Conservation (phyloP, 1,140 invertebrate species). For the Doryteuthis pealeii region DNA sequence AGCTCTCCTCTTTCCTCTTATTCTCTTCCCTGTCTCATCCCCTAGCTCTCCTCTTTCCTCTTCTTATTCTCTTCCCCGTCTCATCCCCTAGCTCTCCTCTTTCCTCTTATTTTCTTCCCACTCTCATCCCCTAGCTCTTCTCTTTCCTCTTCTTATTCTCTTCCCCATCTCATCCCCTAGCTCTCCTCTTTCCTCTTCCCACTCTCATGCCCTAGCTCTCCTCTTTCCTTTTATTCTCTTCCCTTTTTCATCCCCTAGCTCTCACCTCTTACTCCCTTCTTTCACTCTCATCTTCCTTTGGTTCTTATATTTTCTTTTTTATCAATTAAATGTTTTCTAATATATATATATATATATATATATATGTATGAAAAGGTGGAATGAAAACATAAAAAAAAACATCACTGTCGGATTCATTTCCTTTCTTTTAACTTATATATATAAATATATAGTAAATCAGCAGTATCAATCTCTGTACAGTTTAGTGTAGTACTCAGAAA, state of each 20-base stretch:
- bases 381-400: no score
- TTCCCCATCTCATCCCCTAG: constrained; percentile 4
- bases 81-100: background rate
- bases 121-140: constrained; percentile 3
- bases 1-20: background rate
- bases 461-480: no score
- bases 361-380: no score
- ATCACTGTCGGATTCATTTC: no score
- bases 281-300: constrained; percentile 7
- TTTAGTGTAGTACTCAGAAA: no score
- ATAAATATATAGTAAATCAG: no score
- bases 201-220: background rate
- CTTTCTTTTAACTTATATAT: no score
- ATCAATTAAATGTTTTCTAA: no score
- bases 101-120: background rate
- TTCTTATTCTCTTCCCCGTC: background rate
- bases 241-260: background rate
- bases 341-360: no score
- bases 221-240: constrained; percentile 5
- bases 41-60: background rate
- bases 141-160: background rate
- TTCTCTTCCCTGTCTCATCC: constrained; percentile 1
- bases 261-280: constrained; percentile 4
- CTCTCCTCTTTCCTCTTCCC: background rate
- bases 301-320: constrained; percentile 13